These are phyloP conservation scores for Mola mola DNA, from an alignment of 2,113 vertebrate species.

Conservation along the genomic window DNA sequence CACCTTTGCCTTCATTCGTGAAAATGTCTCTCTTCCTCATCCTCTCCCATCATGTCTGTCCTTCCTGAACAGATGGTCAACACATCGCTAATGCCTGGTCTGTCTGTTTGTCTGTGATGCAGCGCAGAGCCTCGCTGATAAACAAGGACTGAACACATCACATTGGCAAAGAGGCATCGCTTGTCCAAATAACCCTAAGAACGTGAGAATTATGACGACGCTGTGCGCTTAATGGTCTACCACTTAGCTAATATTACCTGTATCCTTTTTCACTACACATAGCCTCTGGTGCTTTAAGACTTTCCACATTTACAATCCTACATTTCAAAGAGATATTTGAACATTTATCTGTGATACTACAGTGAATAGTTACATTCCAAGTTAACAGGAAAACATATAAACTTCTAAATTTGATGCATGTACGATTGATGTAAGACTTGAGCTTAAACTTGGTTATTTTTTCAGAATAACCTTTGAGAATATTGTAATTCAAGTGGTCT, in stretches of 20 bases:
- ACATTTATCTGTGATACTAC: too few species aligned
- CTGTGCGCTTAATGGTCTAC: constrained; percentile 13
- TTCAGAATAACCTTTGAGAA: too few species aligned
- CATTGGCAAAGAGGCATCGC: constrained; percentile 21
- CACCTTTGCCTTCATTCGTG: constrained; percentile 16
- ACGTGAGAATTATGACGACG: constrained; percentile 21
- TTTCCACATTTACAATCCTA: too few species aligned
- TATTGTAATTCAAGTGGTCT: too few species aligned
- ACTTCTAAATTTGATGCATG: too few species aligned
- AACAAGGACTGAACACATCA: constrained; percentile 54
- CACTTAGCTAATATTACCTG: constrained; percentile 19
- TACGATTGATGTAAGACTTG: too few species aligned
- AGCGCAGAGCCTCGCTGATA: constrained; percentile 48
- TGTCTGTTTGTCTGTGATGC: constrained; percentile 66
- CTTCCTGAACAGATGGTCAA: constrained; percentile 73
- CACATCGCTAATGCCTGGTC: constrained; percentile 64
- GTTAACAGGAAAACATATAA: too few species aligned
- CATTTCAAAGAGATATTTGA: too few species aligned
- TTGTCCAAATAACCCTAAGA: constrained; percentile 39
- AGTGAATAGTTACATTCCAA: too few species aligned
- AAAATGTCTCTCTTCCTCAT: constrained; percentile 58
- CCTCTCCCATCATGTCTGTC: constrained; percentile 54
- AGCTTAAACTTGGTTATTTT: too few species aligned
- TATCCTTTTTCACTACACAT: neutral
- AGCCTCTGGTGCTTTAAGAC: too few species aligned